Evolutionary conservation across 1,140 invertebrate species (phyloP).

Genomic region (Hestina assimilis): DNA sequence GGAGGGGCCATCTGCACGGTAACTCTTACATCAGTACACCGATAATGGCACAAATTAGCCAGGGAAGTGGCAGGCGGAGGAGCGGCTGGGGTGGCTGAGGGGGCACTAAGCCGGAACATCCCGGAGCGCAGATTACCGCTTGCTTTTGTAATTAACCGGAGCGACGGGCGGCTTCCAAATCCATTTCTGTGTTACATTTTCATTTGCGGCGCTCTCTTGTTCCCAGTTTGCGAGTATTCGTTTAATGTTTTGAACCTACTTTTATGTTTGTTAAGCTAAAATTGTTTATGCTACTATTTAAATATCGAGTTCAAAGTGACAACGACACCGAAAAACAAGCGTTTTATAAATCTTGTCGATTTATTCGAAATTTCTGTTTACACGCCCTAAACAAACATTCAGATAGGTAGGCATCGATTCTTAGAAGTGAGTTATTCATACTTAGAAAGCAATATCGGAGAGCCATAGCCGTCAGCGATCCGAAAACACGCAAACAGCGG

Average conservation of each 20-base stretch:
- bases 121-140: slow-evolving; percentile 77
- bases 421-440: slow-evolving; percentile 67
- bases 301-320: slow-evolving; percentile 18
- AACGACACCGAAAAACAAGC: slow-evolving; percentile 9
- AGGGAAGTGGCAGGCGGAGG: slow-evolving; percentile 64
- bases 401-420: slow-evolving; percentile 43
- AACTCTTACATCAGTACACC: slow-evolving; percentile 78
- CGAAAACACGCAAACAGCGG: slow-evolving; percentile 74
- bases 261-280: slow-evolving; percentile 39
- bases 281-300: slow-evolving; percentile 5
- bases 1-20: slow-evolving; percentile 61
- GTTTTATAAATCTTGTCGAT: slow-evolving; percentile 15
- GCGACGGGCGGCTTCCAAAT: slow-evolving; percentile 75
- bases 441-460: slow-evolving; percentile 70
- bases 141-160: slow-evolving; percentile 78
- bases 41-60: slow-evolving; percentile 77
- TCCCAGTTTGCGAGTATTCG: slow-evolving; percentile 59
- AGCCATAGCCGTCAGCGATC: slow-evolving; percentile 70
- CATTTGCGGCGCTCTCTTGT: slow-evolving; percentile 69
- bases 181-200: slow-evolving; percentile 78
- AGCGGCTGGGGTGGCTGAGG: slow-evolving; percentile 39
- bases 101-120: slow-evolving; percentile 76
- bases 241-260: slow-evolving; percentile 47
- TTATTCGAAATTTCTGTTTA: slow-evolving; percentile 39
- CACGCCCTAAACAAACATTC: slow-evolving; percentile 31